Conservation (phyloP, 2,888 invertebrate genomes). For the Fabriciana adippe region DNA sequence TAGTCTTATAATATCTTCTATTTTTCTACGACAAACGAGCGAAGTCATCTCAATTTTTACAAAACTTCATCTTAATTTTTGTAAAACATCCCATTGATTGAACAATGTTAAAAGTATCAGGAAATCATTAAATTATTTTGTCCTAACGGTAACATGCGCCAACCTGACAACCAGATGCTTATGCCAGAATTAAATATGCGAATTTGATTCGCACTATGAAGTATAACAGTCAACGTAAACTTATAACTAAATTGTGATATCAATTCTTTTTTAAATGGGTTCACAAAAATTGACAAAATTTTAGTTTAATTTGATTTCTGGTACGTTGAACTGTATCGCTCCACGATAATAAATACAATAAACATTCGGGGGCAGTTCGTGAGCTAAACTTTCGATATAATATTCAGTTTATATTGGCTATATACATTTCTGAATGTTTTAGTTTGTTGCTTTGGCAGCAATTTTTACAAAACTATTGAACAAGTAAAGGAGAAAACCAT, state of each 20-base stretch:
- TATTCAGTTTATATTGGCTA: constrained; percentile 69
- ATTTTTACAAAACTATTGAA: too few species aligned
- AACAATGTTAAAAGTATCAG: too few species aligned
- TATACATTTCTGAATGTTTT: constrained; percentile 63
- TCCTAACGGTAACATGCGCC: too few species aligned
- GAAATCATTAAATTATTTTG: too few species aligned
- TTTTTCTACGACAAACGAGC: too few species aligned
- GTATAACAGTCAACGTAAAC: background rate
- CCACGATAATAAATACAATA: constrained; percentile 67
- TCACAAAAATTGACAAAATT: constrained; percentile 25
- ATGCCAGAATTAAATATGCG: too few species aligned
- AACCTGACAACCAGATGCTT: too few species aligned
- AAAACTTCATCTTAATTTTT: too few species aligned
- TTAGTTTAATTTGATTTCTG: constrained; percentile 44
- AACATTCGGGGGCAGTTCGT: constrained; percentile 71
- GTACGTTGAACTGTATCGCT: constrained; percentile 68
- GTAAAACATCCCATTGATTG: too few species aligned
- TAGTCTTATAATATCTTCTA: too few species aligned
- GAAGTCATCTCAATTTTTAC: too few species aligned
- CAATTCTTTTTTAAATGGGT: background rate
- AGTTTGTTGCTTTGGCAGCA: constrained; percentile 46
- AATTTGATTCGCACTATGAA: background rate
- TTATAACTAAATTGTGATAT: background rate
- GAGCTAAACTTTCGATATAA: constrained; percentile 72
- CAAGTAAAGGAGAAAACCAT: too few species aligned